A percentile compares a stretch with the other conserved stretches of the same genome.
Conservation (phyloP, 2,797 vertebrate species). For the Phalanger gymnotis region DNA sequence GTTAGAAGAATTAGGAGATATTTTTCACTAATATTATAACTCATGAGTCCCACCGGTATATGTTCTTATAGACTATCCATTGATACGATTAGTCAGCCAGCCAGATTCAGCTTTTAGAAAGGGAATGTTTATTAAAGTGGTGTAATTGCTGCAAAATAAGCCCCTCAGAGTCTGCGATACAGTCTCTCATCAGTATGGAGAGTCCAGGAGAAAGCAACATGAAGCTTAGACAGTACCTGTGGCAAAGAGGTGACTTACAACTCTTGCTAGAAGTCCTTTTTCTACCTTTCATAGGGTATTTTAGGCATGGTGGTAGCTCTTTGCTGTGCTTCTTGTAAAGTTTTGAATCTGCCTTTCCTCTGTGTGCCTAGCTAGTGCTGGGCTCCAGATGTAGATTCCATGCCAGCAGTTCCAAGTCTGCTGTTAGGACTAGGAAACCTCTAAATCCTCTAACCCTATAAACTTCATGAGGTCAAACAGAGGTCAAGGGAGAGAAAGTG, state of each 20-base stretch:
- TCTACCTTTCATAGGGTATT: no score
- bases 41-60: no score
- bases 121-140: no score
- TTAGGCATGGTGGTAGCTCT: no score
- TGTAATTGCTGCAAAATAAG: no score
- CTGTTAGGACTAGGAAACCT: neutral
- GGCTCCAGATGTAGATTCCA: neutral
- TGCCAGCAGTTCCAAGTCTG: neutral
- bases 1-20: no score
- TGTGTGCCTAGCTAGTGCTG: neutral
- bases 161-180: no score
- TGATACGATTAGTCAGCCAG: no score
- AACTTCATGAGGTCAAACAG: neutral
- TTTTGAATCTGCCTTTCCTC: neutral
- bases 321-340: neutral
- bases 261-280: no score
- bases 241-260: neutral
- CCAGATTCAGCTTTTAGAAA: no score
- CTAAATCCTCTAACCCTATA: neutral
- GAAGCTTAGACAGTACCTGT: neutral
- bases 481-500: neutral
- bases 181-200: neutral
- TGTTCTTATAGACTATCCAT: no score
- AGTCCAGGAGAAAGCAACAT: neutral
- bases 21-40: no score